Conservation (phyloP, 2,888 invertebrate species). For the Tolmerus cingulatus region DNA sequence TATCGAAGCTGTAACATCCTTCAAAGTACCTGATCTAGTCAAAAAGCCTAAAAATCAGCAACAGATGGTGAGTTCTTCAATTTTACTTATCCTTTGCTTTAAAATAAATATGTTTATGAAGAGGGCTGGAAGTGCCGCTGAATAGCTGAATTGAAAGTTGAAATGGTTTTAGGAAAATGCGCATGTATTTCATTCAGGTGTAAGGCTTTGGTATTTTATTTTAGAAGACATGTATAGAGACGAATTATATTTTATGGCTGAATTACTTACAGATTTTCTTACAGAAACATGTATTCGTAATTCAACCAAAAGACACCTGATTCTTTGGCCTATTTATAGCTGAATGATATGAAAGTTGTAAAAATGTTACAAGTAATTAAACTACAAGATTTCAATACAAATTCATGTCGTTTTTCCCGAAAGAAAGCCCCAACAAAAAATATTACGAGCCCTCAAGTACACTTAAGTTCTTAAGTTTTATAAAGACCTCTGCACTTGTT, state of each 20-base stretch:
- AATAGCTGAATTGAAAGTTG: not conserved
- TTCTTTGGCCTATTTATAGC: not conserved
- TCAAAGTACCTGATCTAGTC: conserved; percentile 79
- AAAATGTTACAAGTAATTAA: not conserved
- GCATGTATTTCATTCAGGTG: not conserved
- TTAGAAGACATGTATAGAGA: not conserved
- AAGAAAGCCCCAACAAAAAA: not conserved
- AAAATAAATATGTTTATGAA: not conserved
- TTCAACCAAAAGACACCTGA: not conserved
- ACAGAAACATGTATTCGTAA: not conserved
- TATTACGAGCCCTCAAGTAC: not conserved
- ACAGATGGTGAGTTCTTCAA: conserved; percentile 83
- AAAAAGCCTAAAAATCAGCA: conserved; percentile 88
- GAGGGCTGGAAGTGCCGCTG: no score
- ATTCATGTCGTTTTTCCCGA: not conserved
- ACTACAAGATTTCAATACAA: not conserved
- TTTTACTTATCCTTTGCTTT: not conserved
- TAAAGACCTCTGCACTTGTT: not conserved
- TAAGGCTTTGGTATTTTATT: not conserved
- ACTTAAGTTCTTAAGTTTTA: not conserved
- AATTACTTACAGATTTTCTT: not conserved
- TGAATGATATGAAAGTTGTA: not conserved
- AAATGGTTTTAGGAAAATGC: not conserved
- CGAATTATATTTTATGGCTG: not conserved
- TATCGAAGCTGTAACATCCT: conserved; percentile 87